Base-by-base conservation (phyloP, 2,888 invertebrate species). In the Drosophila testacea region DNA sequence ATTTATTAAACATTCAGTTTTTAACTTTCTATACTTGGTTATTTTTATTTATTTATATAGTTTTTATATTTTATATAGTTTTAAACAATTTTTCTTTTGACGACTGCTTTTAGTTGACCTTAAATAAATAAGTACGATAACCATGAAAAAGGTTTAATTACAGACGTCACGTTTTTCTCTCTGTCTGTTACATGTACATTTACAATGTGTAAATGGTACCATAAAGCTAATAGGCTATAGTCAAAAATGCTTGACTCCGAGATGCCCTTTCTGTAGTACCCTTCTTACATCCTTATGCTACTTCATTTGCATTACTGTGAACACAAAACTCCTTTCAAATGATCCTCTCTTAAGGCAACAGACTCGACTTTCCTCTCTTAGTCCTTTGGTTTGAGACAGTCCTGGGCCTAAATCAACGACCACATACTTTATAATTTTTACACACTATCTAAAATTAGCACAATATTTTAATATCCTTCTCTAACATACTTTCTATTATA, bases 381-480 rank as follows among this genome's bases (percentile, higher is more conserved):
- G 6, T 22, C 22, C 5, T 22, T 42, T 1, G 4, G 10, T 5
- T 10, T 10, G 6, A 27, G 6, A 4, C 3, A 27, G 3, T 27
- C 11, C 27, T 28, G 6, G 1, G 6, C 3, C 6, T 27, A 11
- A 0, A 11, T 39, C 46, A 30, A 9, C 4, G 6, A 13, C 13
- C 13, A 22, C 2, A 22, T 22, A 22, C 13, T 4, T 22, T 41
- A 32, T 11, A 6, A 34, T 10, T 27, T 34, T 13, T 44, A 10
- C 1, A 10, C 36, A 34, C 10, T 44, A 27, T 22, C 27, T 9
- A 13, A 55, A 44, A 44, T 44, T 16, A 22, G 6, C 22, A 10
- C 11, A 7, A 28, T 22, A 16, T 22, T 36, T 36, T 36, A 34
- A 63, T 38, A 34, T 22, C 44, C 47, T 39, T 39, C 42, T 34